phyloP scores from a whole-genome alignment of 2,888 invertebrate species.

The Deilephila porcellus region DNA sequence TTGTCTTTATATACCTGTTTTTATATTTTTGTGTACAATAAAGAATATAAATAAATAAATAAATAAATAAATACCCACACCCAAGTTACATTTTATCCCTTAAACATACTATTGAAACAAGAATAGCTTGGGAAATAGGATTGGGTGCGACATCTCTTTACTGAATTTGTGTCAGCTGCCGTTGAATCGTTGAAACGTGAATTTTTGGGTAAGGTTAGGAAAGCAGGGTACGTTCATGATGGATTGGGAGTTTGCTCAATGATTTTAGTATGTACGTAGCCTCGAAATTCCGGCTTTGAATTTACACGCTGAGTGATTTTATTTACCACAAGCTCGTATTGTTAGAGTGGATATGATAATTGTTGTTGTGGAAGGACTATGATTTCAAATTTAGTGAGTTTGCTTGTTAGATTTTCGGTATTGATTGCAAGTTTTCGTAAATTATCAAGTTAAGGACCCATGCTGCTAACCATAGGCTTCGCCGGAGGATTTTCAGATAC shows the following conservation, averaged over 20 bases:
- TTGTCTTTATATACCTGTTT: too few species aligned
- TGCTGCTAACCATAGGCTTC: too few species aligned
- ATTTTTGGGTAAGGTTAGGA: constrained; percentile 39
- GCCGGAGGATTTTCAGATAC: too few species aligned
- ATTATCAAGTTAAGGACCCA: too few species aligned
- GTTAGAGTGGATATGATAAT: neutral
- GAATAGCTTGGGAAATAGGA: constrained; percentile 37
- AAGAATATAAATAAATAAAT: too few species aligned
- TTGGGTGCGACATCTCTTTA: constrained; percentile 44
- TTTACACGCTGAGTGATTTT: constrained; percentile 1
- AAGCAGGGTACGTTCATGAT: constrained; percentile 28
- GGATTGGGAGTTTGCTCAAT: constrained; percentile 33
- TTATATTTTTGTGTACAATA: too few species aligned
- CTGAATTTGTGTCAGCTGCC: constrained; percentile 43
- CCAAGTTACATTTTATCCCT: constrained; percentile 34
- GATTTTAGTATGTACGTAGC: constrained; percentile 7
- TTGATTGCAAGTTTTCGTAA: too few species aligned
- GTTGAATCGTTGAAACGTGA: constrained; percentile 42
- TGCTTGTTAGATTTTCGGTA: too few species aligned
- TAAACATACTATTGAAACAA: constrained; percentile 30
- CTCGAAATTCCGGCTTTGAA: neutral
- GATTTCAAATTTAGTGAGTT: neutral
- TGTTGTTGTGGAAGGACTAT: neutral
- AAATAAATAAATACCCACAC: too few species aligned
- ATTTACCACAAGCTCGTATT: constrained; percentile 15